Evolutionary conservation across 2,888 invertebrate genomes (phyloP).

Genomic region (Spialia ferax): DNA sequence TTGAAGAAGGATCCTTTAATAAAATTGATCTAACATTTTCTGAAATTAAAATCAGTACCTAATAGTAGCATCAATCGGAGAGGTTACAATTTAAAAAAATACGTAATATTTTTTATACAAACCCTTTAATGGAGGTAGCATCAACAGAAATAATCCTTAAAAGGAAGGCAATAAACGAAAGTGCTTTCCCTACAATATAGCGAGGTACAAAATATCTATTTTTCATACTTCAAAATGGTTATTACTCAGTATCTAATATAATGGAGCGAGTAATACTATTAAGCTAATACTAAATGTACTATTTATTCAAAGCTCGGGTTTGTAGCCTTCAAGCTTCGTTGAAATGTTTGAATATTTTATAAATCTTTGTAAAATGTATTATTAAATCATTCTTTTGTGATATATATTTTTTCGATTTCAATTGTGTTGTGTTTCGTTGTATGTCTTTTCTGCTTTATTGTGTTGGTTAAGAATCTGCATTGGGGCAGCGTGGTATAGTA

Average conservation of each 20-base stretch:
- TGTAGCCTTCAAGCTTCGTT: slow-evolving; percentile 8
- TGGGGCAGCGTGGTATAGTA: too few species aligned
- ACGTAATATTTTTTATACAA: not conserved
- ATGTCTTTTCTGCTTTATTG: too few species aligned
- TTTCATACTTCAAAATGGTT: slow-evolving; percentile 3
- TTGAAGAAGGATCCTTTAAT: too few species aligned
- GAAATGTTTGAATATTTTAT: slow-evolving; percentile 14
- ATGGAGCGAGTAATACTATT: slow-evolving; percentile 22
- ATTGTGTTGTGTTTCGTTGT: too few species aligned
- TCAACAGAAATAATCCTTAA: not conserved
- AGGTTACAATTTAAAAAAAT: not conserved
- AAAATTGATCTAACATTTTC: too few species aligned
- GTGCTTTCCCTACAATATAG: not conserved
- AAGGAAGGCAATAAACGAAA: slow-evolving; percentile 7
- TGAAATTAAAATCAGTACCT: not conserved
- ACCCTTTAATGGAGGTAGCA: not conserved
- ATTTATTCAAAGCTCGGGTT: slow-evolving; percentile 24
- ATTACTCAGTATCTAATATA: slow-evolving; percentile 24
- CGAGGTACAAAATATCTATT: slow-evolving; percentile 5
- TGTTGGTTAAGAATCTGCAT: too few species aligned
- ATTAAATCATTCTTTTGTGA: too few species aligned
- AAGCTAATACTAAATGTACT: slow-evolving; percentile 19
- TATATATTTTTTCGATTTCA: too few species aligned
- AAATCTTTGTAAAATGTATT: not conserved
- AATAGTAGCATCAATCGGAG: not conserved